Evolutionary conservation across 2,113 vertebrate genomes (phyloP), one percentile per base, ranked within the genome.

Genomic region (Miniopterus natalensis): DNA sequence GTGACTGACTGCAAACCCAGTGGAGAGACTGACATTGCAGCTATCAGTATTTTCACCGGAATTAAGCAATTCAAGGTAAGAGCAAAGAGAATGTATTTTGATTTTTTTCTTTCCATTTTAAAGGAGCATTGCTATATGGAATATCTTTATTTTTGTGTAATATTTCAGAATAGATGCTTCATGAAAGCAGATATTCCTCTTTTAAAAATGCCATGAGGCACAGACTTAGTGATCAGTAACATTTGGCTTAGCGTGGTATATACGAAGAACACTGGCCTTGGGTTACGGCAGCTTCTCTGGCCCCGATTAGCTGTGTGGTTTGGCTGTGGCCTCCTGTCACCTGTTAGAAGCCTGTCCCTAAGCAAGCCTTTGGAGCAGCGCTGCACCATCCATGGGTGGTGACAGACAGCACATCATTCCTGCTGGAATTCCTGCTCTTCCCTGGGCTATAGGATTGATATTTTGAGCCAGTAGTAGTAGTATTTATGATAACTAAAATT

Each of bases 1-100:
- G 99, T 99, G 92, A 99, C 99, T 1, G 99, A 99, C 95, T 98
- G 99, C 1, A 98, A 99, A 96, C 97, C 98, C 96, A 98, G 97
- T 3, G 98, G 99, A 96, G 99, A 99, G 91, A 97, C 95, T 84
- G 99, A 99, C 97, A 70, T 98, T 92, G 98, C 99, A 27, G 98
- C 99, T 55, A 92, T 99, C 96, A 99, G 99, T 98, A 99, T 99
- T 98, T 99, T 99, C 97, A 98, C 98, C 80, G 99, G 98, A 90
- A 99, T 99, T 98, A 99, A 98, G 97, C 99, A 99, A 96, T 99
- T 99, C 97, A 99, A 99, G 99, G 99, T 99, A 97, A 98, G 97
- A 93, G 51, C 86, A 68, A 84, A 87, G 79, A 91, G 29, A 78
- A 7, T 17, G 12, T 51, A 75, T 84, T 70, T 93, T 45, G 3